phyloP scores from a whole-genome alignment of 2,888 invertebrate genomes.

The Clunio marinus region DNA sequence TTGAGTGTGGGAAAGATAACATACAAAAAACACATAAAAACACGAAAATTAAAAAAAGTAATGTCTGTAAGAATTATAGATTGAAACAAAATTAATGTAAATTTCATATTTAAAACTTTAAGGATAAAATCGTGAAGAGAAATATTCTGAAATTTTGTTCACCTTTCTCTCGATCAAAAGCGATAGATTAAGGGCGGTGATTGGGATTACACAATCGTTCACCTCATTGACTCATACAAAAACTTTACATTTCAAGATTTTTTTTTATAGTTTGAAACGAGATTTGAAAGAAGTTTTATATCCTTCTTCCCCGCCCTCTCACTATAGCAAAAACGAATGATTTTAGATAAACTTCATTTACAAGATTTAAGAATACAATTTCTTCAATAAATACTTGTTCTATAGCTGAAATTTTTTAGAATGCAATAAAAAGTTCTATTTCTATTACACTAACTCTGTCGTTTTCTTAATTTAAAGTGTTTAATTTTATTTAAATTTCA shows the following conservation, averaged over 20 bases:
- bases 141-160: constrained; percentile 21
- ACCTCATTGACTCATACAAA: neutral
- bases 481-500: too few relatives aligned
- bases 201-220: neutral
- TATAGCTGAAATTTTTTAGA: constrained; percentile 38
- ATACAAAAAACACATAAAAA: constrained; percentile 2
- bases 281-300: constrained; percentile 17
- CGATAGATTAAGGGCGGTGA: neutral
- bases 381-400: constrained; percentile 32
- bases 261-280: constrained; percentile 11
- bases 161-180: constrained; percentile 17
- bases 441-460: constrained; percentile 28
- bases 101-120: constrained; percentile 30
- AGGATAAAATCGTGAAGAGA: constrained; percentile 17
- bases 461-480: neutral
- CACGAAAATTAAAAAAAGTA: constrained; percentile 9
- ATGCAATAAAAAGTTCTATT: constrained; percentile 38
- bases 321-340: constrained; percentile 23
- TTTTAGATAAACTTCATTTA: constrained; percentile 32
- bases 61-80: constrained; percentile 17
- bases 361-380: constrained; percentile 20
- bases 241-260: neutral
- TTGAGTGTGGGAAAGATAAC: neutral
- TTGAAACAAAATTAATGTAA: constrained; percentile 5
- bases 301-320: neutral